Conservation (phyloP, 2,113 vertebrate genomes). For the Phrynosoma platyrhinos region DNA sequence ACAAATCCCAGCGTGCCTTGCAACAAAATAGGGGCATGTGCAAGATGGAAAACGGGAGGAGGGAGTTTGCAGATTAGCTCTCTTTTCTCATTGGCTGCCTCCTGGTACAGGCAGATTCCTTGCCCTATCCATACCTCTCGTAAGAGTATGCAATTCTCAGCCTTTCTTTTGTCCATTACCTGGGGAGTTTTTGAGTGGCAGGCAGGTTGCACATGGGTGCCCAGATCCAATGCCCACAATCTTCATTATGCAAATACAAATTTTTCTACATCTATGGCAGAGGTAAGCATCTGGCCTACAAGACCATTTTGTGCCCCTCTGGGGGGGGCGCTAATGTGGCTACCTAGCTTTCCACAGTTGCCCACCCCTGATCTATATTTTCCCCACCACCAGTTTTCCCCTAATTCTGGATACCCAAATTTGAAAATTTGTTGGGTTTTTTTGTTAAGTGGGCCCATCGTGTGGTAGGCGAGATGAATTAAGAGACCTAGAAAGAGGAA, state of each 20-base stretch:
- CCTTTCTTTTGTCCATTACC: background rate
- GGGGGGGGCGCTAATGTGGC: no score
- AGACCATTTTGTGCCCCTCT: no score
- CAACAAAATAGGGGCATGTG: background rate
- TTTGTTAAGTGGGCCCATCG: no score
- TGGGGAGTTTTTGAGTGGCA: background rate
- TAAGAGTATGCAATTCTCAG: background rate
- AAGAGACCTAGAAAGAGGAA: no score
- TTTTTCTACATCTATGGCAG: background rate
- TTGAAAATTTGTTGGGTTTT: no score
- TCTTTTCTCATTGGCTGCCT: background rate
- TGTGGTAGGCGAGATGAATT: background rate
- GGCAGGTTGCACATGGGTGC: background rate
- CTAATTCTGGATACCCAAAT: no score
- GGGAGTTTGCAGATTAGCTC: background rate
- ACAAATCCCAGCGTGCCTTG: slow-evolving; percentile 22
- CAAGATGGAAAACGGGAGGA: background rate
- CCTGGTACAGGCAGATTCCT: background rate
- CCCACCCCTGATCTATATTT: no score
- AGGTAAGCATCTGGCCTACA: no score
- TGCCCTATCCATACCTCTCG: background rate
- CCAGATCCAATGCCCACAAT: background rate
- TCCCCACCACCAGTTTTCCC: no score
- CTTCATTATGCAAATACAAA: slow-evolving; percentile 1
- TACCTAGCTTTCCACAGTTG: no score